phyloP scores from a whole-genome alignment of 2,113 vertebrate genomes.

The Oryzias melastigma region DNA sequence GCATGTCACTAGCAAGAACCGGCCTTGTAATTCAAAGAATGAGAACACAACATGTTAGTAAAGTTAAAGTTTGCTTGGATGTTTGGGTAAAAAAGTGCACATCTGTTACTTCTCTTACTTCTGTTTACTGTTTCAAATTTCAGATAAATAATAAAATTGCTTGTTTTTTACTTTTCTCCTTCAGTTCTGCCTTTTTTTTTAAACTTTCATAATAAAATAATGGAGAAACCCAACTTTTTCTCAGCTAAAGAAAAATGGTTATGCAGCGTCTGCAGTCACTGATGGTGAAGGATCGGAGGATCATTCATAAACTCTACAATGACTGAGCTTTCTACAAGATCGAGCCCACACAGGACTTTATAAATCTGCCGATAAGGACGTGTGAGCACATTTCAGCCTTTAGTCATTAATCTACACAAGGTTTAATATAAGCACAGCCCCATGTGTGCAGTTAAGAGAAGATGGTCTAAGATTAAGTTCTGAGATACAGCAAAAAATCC shows the following conservation, averaged over 20 bases:
- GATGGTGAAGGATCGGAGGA: background rate
- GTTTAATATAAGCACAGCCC: background rate
- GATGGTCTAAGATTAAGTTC: conserved; percentile 1
- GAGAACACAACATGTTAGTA: too few species aligned
- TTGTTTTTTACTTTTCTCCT: too few species aligned
- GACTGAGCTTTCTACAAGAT: background rate
- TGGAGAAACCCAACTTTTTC: background rate
- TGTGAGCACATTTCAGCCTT: background rate
- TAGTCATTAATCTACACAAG: background rate
- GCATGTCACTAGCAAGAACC: too few species aligned
- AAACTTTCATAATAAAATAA: background rate
- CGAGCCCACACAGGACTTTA: background rate
- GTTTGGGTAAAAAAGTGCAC: too few species aligned
- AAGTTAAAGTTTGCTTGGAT: too few species aligned
- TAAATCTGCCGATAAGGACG: conserved; percentile 1
- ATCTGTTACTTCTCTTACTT: too few species aligned
- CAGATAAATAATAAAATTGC: too few species aligned
- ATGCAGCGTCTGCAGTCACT: background rate
- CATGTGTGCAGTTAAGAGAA: background rate
- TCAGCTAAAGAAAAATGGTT: background rate
- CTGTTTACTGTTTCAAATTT: too few species aligned
- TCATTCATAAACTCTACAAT: background rate
- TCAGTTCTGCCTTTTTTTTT: background rate
- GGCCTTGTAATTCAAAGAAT: too few species aligned
- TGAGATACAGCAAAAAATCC: background rate